Percentiles rank a stretch among this genome's conserved stretches.
These are phyloP conservation scores for Apolygus lucorum DNA, from an alignment of 1,140 invertebrate species.

Conservation along the genomic window DNA sequence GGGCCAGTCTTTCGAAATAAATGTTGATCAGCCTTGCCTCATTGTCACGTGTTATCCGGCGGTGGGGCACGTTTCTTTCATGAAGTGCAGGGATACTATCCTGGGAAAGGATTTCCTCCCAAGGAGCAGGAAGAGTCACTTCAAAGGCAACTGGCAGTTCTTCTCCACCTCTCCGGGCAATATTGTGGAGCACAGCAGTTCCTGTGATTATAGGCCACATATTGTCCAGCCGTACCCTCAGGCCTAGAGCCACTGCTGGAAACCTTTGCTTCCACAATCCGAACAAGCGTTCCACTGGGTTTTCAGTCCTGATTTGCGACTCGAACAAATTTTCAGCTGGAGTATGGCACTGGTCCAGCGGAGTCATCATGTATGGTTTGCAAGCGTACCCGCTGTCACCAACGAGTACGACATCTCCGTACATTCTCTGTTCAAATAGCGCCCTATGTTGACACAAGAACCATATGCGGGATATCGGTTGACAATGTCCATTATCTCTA, in stretches of 20 bases:
- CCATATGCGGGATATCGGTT: slow-evolving; percentile 40
- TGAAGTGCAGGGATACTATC: background rate
- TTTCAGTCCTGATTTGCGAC: slow-evolving; percentile 40
- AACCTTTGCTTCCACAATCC: slow-evolving; percentile 41
- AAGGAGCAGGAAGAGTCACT: slow-evolving; percentile 12
- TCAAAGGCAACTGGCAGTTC: background rate
- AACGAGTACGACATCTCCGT: slow-evolving; percentile 34
- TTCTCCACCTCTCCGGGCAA: slow-evolving; percentile 21
- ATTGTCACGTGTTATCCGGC: background rate
- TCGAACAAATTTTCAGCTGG: slow-evolving; percentile 35
- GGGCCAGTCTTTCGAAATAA: background rate
- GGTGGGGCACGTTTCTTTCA: background rate
- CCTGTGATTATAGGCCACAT: slow-evolving; percentile 34
- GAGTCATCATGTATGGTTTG: slow-evolving; percentile 33
- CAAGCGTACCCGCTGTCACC: slow-evolving; percentile 35
- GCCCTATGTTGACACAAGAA: slow-evolving; percentile 18
- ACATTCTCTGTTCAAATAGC: slow-evolving; percentile 25
- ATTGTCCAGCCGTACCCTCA: slow-evolving; percentile 33
- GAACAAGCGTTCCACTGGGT: slow-evolving; percentile 39
- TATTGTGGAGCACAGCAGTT: slow-evolving; percentile 33
- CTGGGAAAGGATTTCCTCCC: slow-evolving; percentile 18
- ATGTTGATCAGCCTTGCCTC: background rate
- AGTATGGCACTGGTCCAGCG: slow-evolving; percentile 32
- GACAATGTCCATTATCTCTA: slow-evolving; percentile 38
- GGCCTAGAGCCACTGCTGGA: slow-evolving; percentile 39